phyloP scores from a whole-genome alignment of 2,113 vertebrate genomes.

The rabbit (Oryctolagus cuniculus) region mOryCun1.1 NC_091437.1:18440001-18440500 shows the following conservation, averaged over 20 bases:
- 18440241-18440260: not conserved
- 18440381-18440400: not conserved
- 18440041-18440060: not conserved
- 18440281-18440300: not conserved
- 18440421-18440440: not conserved
- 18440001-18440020: constrained; percentile 23
- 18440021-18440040: not conserved
- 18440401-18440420: not conserved
- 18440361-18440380: not conserved
- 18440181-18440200: not conserved
- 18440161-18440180: not conserved
- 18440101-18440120: not conserved
- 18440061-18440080: not conserved
- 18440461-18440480: not conserved
- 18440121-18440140: constrained; percentile 42
- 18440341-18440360: constrained; percentile 37
- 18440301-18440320: not conserved
- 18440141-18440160: constrained; percentile 17
- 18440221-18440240: constrained; percentile 1
- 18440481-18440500: constrained; percentile 11
- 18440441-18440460: not conserved
- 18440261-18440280: not conserved
- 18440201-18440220: not conserved
- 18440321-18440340: constrained; percentile 17
- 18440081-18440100: not conserved